Conservation (phyloP, 1,140 invertebrate genomes). For the Lordiphosa collinella region DNA sequence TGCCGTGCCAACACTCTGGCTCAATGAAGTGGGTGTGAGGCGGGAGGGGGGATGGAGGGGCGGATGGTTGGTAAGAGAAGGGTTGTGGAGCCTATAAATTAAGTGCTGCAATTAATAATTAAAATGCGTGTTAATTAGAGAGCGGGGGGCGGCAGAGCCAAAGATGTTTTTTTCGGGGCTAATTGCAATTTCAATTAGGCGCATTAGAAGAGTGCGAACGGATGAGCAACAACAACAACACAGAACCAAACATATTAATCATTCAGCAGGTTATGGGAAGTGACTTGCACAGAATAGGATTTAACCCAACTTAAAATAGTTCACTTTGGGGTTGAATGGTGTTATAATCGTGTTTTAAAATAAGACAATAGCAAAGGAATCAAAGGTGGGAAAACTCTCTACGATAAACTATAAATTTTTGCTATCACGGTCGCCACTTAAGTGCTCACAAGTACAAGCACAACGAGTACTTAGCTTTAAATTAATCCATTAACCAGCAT, state of each 20-base stretch:
- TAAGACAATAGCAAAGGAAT: too few species aligned
- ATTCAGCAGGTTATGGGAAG: neutral
- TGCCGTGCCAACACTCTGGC: conserved; percentile 43
- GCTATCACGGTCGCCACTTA: too few species aligned
- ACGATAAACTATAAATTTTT: too few species aligned
- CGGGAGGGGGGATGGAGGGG: neutral
- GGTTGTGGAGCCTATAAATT: conserved; percentile 54
- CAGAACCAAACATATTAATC: conserved; percentile 3
- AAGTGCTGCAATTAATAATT: conserved; percentile 74
- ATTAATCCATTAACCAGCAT: too few species aligned
- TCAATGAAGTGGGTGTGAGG: conserved; percentile 12
- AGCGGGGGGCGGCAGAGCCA: conserved; percentile 1
- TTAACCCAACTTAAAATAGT: too few species aligned
- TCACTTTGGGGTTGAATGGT: too few species aligned
- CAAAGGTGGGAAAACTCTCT: too few species aligned
- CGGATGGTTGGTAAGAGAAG: neutral
- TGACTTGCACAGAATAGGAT: too few species aligned
- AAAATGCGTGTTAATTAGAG: conserved; percentile 71
- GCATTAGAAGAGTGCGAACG: conserved; percentile 31
- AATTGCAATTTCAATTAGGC: conserved; percentile 69
- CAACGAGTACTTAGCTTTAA: too few species aligned
- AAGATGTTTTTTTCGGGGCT: conserved; percentile 16
- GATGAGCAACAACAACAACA: conserved; percentile 1
- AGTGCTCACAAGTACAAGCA: too few species aligned
- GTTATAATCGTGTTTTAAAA: too few species aligned